Percentiles rank a stretch among this genome's conserved stretches.
Conservation (phyloP, 1,140 invertebrate species). For the Anastatus disparis region DNA sequence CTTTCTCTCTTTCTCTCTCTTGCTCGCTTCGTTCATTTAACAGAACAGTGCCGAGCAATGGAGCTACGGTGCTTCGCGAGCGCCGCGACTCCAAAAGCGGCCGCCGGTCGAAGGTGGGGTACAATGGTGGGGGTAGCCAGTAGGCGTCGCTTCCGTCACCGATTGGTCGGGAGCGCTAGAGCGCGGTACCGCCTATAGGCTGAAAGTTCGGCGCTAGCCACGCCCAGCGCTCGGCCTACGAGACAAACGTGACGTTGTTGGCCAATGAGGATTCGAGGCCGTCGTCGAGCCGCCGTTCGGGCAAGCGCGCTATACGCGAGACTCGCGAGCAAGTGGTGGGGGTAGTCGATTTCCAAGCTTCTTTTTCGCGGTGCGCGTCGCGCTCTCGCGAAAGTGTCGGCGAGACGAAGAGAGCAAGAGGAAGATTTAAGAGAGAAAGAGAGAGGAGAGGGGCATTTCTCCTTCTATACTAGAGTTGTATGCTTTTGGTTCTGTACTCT, state of each 20-base stretch:
- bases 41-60: no score
- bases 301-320: not conserved
- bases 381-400: slow-evolving; percentile 13
- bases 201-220: slow-evolving; percentile 40
- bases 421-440: not conserved
- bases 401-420: not conserved
- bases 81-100: not conserved
- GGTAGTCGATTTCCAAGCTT: not conserved
- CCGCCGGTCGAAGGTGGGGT: slow-evolving; percentile 59
- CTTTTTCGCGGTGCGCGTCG: not conserved
- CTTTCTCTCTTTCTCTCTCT: slow-evolving; percentile 8
- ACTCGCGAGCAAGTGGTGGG: not conserved
- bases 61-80: no score
- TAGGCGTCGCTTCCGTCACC: slow-evolving; percentile 51
- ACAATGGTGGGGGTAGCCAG: slow-evolving; percentile 54
- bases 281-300: slow-evolving; percentile 42
- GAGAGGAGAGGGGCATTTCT: slow-evolving; percentile 15
- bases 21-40: not conserved
- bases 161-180: slow-evolving; percentile 52
- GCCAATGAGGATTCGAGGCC: slow-evolving; percentile 48
- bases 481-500: not conserved
- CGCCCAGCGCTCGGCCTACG: slow-evolving; percentile 50
- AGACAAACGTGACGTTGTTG: slow-evolving; percentile 25
- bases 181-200: slow-evolving; percentile 48
- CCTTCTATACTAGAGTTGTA: not conserved